phyloP scores from a whole-genome alignment of 1,140 invertebrate genomes.

The Meloidogyne chitwoodi region DNA sequence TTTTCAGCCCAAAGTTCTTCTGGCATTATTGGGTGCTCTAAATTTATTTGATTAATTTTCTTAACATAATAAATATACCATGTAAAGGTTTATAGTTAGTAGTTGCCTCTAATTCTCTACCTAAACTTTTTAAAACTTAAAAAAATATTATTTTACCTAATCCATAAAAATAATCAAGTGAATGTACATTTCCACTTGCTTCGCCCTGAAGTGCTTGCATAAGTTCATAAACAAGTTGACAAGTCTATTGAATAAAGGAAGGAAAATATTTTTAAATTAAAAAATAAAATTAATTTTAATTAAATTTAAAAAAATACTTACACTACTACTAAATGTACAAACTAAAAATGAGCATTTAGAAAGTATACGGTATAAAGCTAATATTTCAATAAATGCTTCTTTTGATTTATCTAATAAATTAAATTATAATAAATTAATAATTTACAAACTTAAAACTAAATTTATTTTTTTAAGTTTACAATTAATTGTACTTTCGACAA shows the following conservation, averaged over 20 bases:
- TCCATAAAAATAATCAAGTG: slow-evolving; percentile 53
- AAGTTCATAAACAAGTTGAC: slow-evolving; percentile 57
- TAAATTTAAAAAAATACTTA: slow-evolving; percentile 24
- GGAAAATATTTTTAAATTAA: too few relatives aligned
- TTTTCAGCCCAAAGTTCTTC: not conserved
- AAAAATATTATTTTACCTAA: not conserved
- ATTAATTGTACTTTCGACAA: too few relatives aligned
- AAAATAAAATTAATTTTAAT: not conserved
- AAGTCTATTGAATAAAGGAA: slow-evolving; percentile 42
- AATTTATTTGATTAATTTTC: not conserved
- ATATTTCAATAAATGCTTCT: not conserved
- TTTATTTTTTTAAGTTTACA: too few relatives aligned
- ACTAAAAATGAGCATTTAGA: slow-evolving; percentile 61
- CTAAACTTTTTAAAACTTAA: too few relatives aligned
- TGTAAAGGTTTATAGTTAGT: not conserved
- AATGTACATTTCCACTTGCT: slow-evolving; percentile 53
- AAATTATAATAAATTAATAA: too few relatives aligned
- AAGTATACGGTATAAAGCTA: not conserved
- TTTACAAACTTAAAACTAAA: too few relatives aligned
- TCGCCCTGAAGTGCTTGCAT: slow-evolving; percentile 51
- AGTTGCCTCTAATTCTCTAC: not conserved
- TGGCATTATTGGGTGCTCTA: not conserved
- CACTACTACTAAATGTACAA: slow-evolving; percentile 66
- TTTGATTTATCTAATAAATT: not conserved
- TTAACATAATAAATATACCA: not conserved